Evolutionary conservation across 2,888 invertebrate species (phyloP), one percentile per base, ranked within the genome.

Genomic region (Conistra vaccinii): DNA sequence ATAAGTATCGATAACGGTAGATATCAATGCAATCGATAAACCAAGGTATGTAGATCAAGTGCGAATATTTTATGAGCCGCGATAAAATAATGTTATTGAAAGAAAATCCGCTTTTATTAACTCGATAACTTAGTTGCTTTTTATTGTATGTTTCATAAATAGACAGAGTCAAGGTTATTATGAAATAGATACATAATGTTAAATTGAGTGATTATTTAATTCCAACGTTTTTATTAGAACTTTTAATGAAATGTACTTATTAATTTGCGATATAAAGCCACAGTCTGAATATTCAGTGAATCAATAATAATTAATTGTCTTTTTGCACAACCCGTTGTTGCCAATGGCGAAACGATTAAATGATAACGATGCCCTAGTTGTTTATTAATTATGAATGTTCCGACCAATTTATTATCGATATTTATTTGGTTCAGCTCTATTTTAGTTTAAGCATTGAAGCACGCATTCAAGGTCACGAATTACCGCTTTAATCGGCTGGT

Each of bases 1-100:
- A 87, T 83, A 84, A 78, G 66, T 80, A 79, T 85, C 80, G 82
- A 88, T 86, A 86, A 78, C 76, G 68, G 66, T 72, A 60, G 70
- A 81, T 86, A 84, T 76, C 76, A 79, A 66, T 77, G 68, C 70
- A 76, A 75, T 84, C 81, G 78, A 84, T 84, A 83, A 75, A 76
- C 55, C 58, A 58, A 66, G 58, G 58, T 75, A 85, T 76, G 58
- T 81, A 69, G 70, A 84, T 81, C 71, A 84, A 84, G 83, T 85
- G 83, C 85, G 60, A 83, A 78, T 85, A 83, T 72, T 75, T 76
- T 83, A 83, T 62, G 58, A 69, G 53, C 65, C 29, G 73, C 51
- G 77, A 78, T 84, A 77, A 76, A 42, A 42, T 42, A 14, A 67
- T 70, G 72, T 20, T 78, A 71, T 76, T 71, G 45, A 82, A 68